Conservation (phyloP, 30 jellyfish, hydroid and myxozoan species). For the Rhopilema esculentum region DNA sequence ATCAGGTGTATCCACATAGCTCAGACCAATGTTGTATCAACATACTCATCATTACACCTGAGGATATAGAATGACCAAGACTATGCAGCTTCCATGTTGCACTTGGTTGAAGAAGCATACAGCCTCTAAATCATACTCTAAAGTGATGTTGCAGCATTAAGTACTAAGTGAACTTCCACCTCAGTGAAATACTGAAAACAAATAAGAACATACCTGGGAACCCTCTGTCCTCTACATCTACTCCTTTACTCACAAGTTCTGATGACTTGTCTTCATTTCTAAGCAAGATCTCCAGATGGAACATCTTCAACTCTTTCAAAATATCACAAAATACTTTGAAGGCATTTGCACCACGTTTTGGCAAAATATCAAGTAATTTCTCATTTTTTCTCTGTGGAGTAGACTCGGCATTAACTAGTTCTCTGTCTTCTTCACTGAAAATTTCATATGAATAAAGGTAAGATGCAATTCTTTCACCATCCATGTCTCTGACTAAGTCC, state of each 20-base stretch:
- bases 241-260: constrained; percentile 2
- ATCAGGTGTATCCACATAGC: too few relatives aligned
- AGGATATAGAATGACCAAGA: too few relatives aligned
- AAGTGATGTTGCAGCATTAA: too few relatives aligned
- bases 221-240: constrained; percentile 29
- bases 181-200: too few relatives aligned
- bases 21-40: too few relatives aligned
- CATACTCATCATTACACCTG: too few relatives aligned
- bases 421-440: constrained; percentile 77
- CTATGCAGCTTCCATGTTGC: too few relatives aligned
- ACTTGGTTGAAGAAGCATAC: too few relatives aligned
- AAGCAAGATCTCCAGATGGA: constrained; percentile 56
- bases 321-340: constrained; percentile 64
- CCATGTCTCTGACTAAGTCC: constrained; percentile 75
- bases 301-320: constrained; percentile 40
- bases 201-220: neutral
- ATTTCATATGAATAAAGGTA: constrained; percentile 48
- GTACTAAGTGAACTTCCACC: too few relatives aligned
- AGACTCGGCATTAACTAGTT: constrained; percentile 45
- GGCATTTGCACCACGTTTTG: constrained; percentile 87
- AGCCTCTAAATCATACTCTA: too few relatives aligned
- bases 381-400: constrained; percentile 79
- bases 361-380: constrained; percentile 79
- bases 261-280: constrained; percentile 30
- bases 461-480: constrained; percentile 74